A percentile compares a stretch with the other conserved stretches of the same genome.
Conservation (phyloP, 2,797 vertebrate species). For the Trachurus trachurus region DNA sequence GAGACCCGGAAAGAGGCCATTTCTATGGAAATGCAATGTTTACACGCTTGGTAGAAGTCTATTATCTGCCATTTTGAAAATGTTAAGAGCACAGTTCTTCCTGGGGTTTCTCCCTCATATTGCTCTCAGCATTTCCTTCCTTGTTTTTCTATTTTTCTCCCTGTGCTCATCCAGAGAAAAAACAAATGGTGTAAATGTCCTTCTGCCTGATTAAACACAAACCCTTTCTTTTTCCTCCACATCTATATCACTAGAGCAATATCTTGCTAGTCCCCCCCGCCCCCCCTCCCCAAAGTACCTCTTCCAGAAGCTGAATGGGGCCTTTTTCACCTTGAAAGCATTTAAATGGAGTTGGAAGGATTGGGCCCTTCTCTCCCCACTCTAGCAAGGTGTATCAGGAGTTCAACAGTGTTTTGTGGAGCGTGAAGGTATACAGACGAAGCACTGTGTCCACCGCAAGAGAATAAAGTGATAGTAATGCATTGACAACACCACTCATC, state of each 20-base stretch:
- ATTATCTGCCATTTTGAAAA: slow-evolving; percentile 84
- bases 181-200: slow-evolving; percentile 84
- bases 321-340: slow-evolving; percentile 81
- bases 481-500: slow-evolving; percentile 65
- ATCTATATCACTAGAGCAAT: slow-evolving; percentile 57
- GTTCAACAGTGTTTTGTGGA: slow-evolving; percentile 71
- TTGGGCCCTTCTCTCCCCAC: slow-evolving; percentile 63
- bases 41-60: slow-evolving; percentile 84
- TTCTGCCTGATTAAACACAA: slow-evolving; percentile 76
- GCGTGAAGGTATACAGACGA: slow-evolving; percentile 66
- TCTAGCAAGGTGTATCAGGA: slow-evolving; percentile 73
- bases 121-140: slow-evolving; percentile 64
- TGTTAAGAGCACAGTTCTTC: slow-evolving; percentile 75
- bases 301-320: slow-evolving; percentile 64
- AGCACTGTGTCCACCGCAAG: slow-evolving; percentile 47
- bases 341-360: slow-evolving; percentile 75
- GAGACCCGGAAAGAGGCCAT: slow-evolving; percentile 78
- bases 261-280: slow-evolving; percentile 44
- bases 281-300: slow-evolving; percentile 51
- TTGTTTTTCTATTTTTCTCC: slow-evolving; percentile 56
- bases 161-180: slow-evolving; percentile 76
- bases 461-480: slow-evolving; percentile 72
- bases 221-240: slow-evolving; percentile 54
- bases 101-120: slow-evolving; percentile 58
- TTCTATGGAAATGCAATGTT: slow-evolving; percentile 87